Evolutionary conservation across 1,140 invertebrate species (phyloP), one percentile per base, ranked within the genome.

Genomic region (Drosophila asahinai): DNA sequence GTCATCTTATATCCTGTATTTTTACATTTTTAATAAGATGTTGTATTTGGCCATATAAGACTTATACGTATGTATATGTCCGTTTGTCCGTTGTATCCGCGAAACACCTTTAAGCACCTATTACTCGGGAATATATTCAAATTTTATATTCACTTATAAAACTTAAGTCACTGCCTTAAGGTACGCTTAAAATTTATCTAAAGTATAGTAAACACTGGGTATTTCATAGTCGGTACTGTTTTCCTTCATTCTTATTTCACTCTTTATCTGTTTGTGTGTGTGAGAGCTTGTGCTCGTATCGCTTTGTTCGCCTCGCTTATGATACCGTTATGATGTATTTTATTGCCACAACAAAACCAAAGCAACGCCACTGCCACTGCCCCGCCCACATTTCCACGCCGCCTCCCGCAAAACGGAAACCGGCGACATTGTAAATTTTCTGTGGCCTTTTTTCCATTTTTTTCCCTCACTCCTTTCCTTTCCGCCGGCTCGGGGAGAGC

Each of bases 241-340:
- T 3, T 9, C 3, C 19, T 40, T 40, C 36, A 19, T 40, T 57
- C 54, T 57, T 57, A 19, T 61, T 54, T 71, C 54, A 48, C 60
- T 80, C 58, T 65, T 58, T 74, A 52, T 67, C 51, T 43, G 40
- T 79, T 67, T 70, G 55, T 73, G 45, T 65, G 65, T 61, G 54
- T 52, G 30, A 57, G 54, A 57, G 54, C 40, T 42, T 81, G 42
- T 65, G 74, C 67, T 59, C 81, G 78, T 84, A 84, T 84, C 82
- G 82, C 82, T 86, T 86, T 86, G 83, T 86, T 86, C 81, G 83
- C 80, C 76, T 68, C 77, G 86, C 86, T 90, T 90, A 90, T 90
- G 86, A 90, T 90, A 90, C 86, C 86, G 86, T 90, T 90, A 90
- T 90, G 86, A 90, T 90, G 86, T 90, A 90, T 90, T 90, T 90